Conservation (phyloP, 2,888 invertebrate species). For the Drosophila prostipennis region DNA sequence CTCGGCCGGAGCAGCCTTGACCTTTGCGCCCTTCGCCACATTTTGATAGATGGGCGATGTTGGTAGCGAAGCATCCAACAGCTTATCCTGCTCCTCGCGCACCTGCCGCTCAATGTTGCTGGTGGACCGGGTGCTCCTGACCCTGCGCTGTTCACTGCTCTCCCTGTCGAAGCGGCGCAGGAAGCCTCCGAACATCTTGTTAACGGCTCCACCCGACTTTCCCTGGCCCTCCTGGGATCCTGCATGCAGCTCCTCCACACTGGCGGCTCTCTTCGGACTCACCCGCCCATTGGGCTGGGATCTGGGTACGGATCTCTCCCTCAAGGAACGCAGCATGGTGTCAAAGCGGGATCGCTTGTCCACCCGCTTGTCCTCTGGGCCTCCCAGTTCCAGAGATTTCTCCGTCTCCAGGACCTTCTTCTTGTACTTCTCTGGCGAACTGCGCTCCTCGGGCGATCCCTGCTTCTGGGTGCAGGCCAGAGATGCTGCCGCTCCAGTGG, state of each 20-base stretch:
- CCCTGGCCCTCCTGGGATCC: slow-evolving; percentile 67
- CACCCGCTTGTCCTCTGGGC: slow-evolving; percentile 61
- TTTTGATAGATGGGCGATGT: slow-evolving; percentile 78
- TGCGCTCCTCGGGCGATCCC: slow-evolving; percentile 62
- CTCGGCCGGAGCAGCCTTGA: slow-evolving; percentile 26
- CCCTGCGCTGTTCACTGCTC: slow-evolving; percentile 82
- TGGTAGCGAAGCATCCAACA: slow-evolving; percentile 40
- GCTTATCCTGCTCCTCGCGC: slow-evolving; percentile 61
- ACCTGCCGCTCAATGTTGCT: slow-evolving; percentile 83
- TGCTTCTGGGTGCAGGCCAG: slow-evolving; percentile 72
- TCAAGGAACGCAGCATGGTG: slow-evolving; percentile 86
- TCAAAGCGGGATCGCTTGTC: slow-evolving; percentile 85
- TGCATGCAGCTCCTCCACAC: slow-evolving; percentile 88
- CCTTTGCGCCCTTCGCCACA: slow-evolving; percentile 36
- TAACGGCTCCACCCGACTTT: slow-evolving; percentile 87
- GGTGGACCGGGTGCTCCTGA: slow-evolving; percentile 82
- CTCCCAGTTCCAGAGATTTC: slow-evolving; percentile 26
- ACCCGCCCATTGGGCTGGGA: slow-evolving; percentile 86
- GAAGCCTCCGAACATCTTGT: slow-evolving; percentile 90
- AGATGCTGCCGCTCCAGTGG: slow-evolving; percentile 47
- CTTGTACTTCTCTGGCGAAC: slow-evolving; percentile 70
- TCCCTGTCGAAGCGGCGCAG: slow-evolving; percentile 90
- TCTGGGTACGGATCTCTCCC: slow-evolving; percentile 88
- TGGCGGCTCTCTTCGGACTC: slow-evolving; percentile 88
- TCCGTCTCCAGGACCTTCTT: slow-evolving; percentile 73